Base-by-base conservation (phyloP, 2,888 invertebrate species). In the Diachrysia chrysitis region DNA sequence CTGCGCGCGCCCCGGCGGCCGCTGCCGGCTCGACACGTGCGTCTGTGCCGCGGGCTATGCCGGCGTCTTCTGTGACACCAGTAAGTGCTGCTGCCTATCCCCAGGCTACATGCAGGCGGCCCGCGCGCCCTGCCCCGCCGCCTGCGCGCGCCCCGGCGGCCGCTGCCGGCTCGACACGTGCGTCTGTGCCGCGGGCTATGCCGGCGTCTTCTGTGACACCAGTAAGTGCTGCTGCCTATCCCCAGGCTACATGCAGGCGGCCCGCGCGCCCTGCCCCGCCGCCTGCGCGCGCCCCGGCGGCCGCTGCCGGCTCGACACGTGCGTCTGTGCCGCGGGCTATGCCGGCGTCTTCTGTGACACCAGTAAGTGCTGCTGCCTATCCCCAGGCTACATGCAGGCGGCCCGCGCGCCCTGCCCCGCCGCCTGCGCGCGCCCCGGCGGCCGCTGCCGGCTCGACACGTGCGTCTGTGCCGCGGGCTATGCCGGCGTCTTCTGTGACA, bases 391-490 rank as follows among this genome's bases (percentile, higher is more conserved):
- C n/a, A n/a, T n/a, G n/a, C n/a, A n/a, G n/a, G n/a, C n/a, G n/a
- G n/a, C n/a, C 48, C 48, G 48, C 48, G 48, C 48, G 68, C 87
- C 96, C 0, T 95, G 96, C 75, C 69, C 96, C 54, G 86, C 93
- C 94, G 58, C 96, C 96, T 77, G 67, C 92, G 94, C 56, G 96
- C 96, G 86, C 93, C 96, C 85, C 91, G 96, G 75, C 96, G 97
- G 83, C 61, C 95, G 96, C 46, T 97, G 97, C 83, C 96, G 96
- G 77, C 92, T 95, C 88, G 86, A 76, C 19, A 72, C 69, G 5
- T 97, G 97, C 85, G 95, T 96, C 16, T 97, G 97, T 86, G 95
- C 96, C 5, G 94, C 96, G 4, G 97, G 97, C 0, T 97, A 96
- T 91, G 94, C 95, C 2, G 97, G 97, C 35, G 93, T 95, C 48